A percentile compares a stretch with the other conserved stretches of the same genome.
Conservation (phyloP, 2,888 invertebrate genomes). For the Allacma fusca region DNA sequence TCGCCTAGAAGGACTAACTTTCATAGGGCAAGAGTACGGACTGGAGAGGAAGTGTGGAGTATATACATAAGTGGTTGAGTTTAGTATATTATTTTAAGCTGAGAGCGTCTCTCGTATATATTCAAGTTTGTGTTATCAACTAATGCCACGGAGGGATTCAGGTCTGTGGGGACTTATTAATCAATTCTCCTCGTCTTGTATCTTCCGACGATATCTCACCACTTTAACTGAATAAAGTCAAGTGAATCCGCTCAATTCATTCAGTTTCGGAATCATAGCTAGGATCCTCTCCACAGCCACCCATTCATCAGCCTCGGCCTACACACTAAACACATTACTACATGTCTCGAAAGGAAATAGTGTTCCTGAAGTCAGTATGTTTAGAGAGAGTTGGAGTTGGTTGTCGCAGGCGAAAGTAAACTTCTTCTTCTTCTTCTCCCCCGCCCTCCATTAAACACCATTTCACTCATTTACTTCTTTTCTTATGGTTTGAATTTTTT, state of each 20-base stretch:
- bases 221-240: slow-evolving; percentile 40
- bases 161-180: slow-evolving; percentile 54
- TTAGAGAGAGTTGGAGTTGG: too few species aligned
- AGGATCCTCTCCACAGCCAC: too few species aligned
- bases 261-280: slow-evolving; percentile 21
- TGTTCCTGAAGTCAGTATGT: too few species aligned
- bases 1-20: too few species aligned
- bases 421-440: not conserved
- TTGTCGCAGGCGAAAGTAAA: too few species aligned
- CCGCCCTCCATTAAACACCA: not conserved
- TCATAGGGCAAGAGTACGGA: too few species aligned
- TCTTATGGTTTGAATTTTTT: not conserved
- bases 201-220: slow-evolving; percentile 6
- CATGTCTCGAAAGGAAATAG: too few species aligned
- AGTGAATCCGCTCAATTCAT: slow-evolving; percentile 43
- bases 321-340: too few species aligned
- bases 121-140: slow-evolving; percentile 44
- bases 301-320: too few species aligned
- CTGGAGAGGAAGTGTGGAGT: not conserved
- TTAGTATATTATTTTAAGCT: not conserved
- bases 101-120: not conserved
- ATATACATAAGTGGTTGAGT: not conserved
- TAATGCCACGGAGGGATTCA: slow-evolving; percentile 41
- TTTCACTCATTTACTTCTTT: slow-evolving; percentile 13
- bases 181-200: slow-evolving; percentile 49